Percentiles rank a stretch among this genome's conserved stretches.
These are phyloP conservation scores for Cheilosia vulpina DNA, from an alignment of 2,888 invertebrate genomes.

Conservation along the genomic window DNA sequence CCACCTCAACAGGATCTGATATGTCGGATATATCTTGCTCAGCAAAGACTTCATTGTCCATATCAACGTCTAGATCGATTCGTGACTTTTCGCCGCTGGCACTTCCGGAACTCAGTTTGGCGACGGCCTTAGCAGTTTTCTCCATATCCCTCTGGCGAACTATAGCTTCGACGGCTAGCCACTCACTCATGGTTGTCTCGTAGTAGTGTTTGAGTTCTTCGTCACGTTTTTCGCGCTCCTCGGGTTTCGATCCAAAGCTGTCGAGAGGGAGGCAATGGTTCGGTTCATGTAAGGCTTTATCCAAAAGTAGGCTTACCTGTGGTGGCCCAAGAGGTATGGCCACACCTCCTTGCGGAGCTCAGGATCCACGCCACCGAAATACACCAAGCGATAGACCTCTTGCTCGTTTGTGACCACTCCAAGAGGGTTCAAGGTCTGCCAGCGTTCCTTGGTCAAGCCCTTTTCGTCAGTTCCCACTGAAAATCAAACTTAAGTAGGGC, in stretches of 20 bases:
- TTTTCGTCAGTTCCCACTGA: conserved; percentile 86
- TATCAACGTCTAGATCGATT: conserved; percentile 85
- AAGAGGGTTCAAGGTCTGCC: conserved; percentile 88
- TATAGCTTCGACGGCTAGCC: conserved; percentile 97
- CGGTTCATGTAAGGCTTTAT: background rate
- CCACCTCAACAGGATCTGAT: conserved; percentile 84
- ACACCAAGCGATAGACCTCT: conserved; percentile 92
- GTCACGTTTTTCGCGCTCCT: conserved; percentile 88
- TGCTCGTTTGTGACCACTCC: conserved; percentile 87
- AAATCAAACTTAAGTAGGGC: conserved; percentile 13
- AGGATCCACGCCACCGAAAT: conserved; percentile 93
- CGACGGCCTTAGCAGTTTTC: conserved; percentile 92
- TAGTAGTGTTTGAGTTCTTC: conserved; percentile 89
- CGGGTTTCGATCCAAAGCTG: conserved; percentile 88
- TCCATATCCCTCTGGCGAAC: conserved; percentile 92
- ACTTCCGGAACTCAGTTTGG: conserved; percentile 92
- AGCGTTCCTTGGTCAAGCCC: conserved; percentile 91
- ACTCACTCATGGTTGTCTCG: conserved; percentile 96
- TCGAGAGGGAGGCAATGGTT: background rate
- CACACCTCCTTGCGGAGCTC: conserved; percentile 92
- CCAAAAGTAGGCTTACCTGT: conserved; percentile 84
- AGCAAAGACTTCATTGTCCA: conserved; percentile 85
- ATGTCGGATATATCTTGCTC: conserved; percentile 85
- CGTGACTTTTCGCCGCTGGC: conserved; percentile 84
- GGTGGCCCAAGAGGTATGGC: conserved; percentile 95